phyloP scores from a whole-genome alignment of 2,888 invertebrate genomes.

The Lacanobia wlatinum region DNA sequence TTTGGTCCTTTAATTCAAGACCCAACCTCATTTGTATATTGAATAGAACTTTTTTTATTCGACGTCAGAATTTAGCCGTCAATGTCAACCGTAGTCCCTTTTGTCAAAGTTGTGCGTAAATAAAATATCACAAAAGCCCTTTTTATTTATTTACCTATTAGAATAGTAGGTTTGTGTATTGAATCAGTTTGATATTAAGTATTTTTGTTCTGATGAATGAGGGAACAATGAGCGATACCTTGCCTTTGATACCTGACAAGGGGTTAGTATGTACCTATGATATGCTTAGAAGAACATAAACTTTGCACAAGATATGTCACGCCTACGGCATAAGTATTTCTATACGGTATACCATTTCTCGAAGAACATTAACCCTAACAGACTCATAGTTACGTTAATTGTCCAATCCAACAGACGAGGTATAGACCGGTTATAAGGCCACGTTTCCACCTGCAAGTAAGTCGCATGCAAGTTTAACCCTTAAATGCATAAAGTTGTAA shows the following conservation, averaged over 20 bases:
- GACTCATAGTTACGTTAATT: no score
- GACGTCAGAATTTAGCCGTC: conserved; percentile 30
- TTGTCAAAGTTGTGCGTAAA: conserved; percentile 40
- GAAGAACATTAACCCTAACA: no score
- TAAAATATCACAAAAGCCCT: conserved; percentile 29
- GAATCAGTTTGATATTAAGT: conserved; percentile 32
- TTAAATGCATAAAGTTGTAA: no score
- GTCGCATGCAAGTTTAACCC: no score
- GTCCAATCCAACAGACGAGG: no score
- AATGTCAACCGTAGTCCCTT: conserved; percentile 29
- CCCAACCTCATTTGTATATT: conserved; percentile 37
- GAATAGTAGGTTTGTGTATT: conserved; percentile 38
- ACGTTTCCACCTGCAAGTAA: no score
- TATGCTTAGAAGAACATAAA: neutral
- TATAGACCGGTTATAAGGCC: no score
- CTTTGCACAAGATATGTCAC: neutral
- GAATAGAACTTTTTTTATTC: conserved; percentile 18
- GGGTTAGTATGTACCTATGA: conserved; percentile 52
- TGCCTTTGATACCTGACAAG: conserved; percentile 70
- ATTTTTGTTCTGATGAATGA: conserved; percentile 18
- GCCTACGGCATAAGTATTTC: neutral
- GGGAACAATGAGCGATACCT: conserved; percentile 65
- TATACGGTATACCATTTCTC: no score
- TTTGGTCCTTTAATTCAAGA: conserved; percentile 1
- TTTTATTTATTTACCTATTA: conserved; percentile 52